Evolutionary conservation across 2,888 invertebrate species (phyloP).

Genomic region (Meiosimyza decipiens): DNA sequence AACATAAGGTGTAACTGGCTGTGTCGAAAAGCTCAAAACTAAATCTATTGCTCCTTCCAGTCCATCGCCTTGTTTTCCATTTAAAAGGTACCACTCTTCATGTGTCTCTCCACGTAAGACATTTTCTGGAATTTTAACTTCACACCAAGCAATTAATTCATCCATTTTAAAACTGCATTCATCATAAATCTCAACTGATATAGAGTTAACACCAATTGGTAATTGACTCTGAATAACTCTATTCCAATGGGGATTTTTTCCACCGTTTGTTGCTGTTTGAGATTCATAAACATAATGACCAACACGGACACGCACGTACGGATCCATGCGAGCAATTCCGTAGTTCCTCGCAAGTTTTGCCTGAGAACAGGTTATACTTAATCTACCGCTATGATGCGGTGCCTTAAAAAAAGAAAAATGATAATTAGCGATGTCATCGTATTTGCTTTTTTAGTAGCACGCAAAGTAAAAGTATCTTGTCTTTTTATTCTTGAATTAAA

Average conservation of each 20-base stretch:
- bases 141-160: constrained; percentile 94
- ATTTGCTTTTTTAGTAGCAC: no score
- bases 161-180: constrained; percentile 97
- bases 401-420: constrained; percentile 42
- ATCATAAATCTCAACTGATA: constrained; percentile 95
- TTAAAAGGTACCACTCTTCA: constrained; percentile 95
- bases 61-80: constrained; percentile 94
- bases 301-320: constrained; percentile 90
- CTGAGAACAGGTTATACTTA: constrained; percentile 89
- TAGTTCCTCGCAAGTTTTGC: constrained; percentile 95
- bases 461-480: no score
- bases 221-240: constrained; percentile 84
- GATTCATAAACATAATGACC: constrained; percentile 97
- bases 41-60: constrained; percentile 94
- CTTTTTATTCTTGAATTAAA: no score
- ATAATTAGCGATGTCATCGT: not conserved
- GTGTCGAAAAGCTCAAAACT: constrained; percentile 78
- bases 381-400: constrained; percentile 70
- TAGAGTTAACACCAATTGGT: constrained; percentile 87
- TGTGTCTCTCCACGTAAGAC: constrained; percentile 89
- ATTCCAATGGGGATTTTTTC: constrained; percentile 96
- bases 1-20: constrained; percentile 67
- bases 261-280: constrained; percentile 93
- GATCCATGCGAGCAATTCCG: constrained; percentile 95
- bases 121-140: constrained; percentile 85